Conservation (phyloP, 2,888 invertebrate species). For the Catocala nupta region DNA sequence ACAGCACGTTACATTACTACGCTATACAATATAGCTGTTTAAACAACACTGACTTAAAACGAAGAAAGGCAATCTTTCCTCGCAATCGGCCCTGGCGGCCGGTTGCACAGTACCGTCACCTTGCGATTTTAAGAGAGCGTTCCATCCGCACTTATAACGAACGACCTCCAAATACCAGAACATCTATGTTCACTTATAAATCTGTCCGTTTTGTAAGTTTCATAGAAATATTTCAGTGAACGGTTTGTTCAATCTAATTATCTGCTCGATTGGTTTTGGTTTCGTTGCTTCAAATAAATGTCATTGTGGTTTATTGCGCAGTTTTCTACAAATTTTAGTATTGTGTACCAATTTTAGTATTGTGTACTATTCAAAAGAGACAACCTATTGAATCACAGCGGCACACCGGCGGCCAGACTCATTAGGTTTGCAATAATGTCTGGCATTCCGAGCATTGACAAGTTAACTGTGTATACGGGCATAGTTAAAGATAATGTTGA, state of each 20-base stretch:
- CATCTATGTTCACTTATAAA: slow-evolving; percentile 44
- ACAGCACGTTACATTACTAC: too few relatives aligned
- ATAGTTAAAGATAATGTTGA: too few relatives aligned
- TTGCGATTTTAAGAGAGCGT: slow-evolving; percentile 65
- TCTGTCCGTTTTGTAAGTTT: slow-evolving; percentile 36
- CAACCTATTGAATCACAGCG: too few relatives aligned
- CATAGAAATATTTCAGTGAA: slow-evolving; percentile 27
- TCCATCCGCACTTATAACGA: slow-evolving; percentile 33
- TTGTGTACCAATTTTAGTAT: too few relatives aligned
- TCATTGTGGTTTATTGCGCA: too few relatives aligned
- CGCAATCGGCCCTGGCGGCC: slow-evolving; percentile 53
- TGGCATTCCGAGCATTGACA: too few relatives aligned
- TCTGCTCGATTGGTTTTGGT: slow-evolving; percentile 11
- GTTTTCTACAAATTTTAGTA: too few relatives aligned
- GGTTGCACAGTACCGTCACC: slow-evolving; percentile 57
- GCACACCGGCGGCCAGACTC: too few relatives aligned
- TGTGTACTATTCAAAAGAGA: too few relatives aligned
- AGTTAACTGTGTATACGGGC: too few relatives aligned
- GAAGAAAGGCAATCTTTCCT: slow-evolving; percentile 61
- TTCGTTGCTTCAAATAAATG: slow-evolving; percentile 12
- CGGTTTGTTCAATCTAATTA: slow-evolving; percentile 37
- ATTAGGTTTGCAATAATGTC: too few relatives aligned
- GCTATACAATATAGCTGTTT: neutral
- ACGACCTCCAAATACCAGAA: slow-evolving; percentile 50
- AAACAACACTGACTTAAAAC: slow-evolving; percentile 9